phyloP scores from a whole-genome alignment of 2,113 vertebrate genomes.

The Lophochroa leadbeateri region DNA sequence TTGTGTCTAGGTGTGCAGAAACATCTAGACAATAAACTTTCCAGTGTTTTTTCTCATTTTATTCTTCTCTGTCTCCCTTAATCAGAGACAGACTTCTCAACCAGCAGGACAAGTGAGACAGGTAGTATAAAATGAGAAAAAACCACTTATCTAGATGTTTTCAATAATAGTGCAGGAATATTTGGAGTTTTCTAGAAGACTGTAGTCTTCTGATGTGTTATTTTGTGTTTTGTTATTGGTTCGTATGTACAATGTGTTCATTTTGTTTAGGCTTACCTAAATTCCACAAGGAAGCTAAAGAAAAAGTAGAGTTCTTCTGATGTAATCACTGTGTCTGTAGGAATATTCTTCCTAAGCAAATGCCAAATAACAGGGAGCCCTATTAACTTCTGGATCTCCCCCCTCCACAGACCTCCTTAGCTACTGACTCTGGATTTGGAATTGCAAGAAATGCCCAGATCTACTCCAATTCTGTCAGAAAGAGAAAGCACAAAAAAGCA shows the following conservation, averaged over 20 bases:
- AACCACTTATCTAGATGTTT: neutral
- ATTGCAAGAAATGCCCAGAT: neutral
- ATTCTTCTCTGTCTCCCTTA: neutral
- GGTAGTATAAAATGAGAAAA: neutral
- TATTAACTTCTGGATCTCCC: neutral
- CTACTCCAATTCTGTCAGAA: neutral
- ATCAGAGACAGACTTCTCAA: neutral
- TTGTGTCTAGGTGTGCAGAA: neutral
- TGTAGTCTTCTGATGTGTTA: neutral
- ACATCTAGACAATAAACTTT: neutral
- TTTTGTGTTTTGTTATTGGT: neutral
- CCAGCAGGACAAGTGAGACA: neutral
- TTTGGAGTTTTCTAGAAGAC: neutral
- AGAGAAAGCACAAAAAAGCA: neutral
- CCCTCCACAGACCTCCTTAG: neutral
- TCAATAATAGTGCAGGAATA: neutral
- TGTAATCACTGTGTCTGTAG: neutral
- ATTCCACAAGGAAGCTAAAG: neutral
- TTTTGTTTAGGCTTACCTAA: neutral
- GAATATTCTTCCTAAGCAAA: neutral
- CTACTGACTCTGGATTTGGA: neutral
- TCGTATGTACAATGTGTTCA: neutral
- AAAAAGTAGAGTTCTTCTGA: neutral
- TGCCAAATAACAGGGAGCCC: neutral
- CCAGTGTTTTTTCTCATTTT: neutral